phyloP scores from a whole-genome alignment of 2,113 vertebrate species.

The Capreolus pygargus region DNA sequence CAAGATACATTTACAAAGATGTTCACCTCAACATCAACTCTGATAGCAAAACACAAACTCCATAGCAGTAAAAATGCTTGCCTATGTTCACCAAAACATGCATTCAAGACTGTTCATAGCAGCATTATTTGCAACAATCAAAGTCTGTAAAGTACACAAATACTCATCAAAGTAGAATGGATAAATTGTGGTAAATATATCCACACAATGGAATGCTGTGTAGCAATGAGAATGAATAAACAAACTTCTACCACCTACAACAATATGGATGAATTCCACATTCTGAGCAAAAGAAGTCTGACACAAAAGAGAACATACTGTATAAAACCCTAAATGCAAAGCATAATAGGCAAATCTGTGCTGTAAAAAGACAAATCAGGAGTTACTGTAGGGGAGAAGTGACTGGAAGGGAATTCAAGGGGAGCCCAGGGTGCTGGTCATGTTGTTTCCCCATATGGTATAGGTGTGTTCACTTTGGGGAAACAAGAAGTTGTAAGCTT shows the following conservation, averaged over 20 bases:
- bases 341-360: background rate
- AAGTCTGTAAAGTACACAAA: background rate
- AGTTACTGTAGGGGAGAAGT: background rate
- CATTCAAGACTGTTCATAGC: background rate
- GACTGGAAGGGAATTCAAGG: background rate
- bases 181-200: background rate
- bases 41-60: background rate
- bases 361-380: background rate
- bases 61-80: background rate
- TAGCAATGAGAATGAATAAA: background rate
- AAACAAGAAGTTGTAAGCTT: background rate
- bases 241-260: background rate
- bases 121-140: background rate
- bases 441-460: background rate
- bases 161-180: background rate
- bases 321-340: background rate
- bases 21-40: background rate
- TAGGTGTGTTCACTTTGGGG: background rate
- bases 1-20: background rate
- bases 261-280: background rate
- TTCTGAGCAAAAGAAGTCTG: background rate
- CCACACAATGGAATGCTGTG: conserved; percentile 21
- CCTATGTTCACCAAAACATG: background rate
- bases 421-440: background rate
- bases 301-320: background rate